These are phyloP conservation scores for Gymnocheta viridis DNA, from an alignment of 2,888 invertebrate species.

Conservation along the genomic window DNA sequence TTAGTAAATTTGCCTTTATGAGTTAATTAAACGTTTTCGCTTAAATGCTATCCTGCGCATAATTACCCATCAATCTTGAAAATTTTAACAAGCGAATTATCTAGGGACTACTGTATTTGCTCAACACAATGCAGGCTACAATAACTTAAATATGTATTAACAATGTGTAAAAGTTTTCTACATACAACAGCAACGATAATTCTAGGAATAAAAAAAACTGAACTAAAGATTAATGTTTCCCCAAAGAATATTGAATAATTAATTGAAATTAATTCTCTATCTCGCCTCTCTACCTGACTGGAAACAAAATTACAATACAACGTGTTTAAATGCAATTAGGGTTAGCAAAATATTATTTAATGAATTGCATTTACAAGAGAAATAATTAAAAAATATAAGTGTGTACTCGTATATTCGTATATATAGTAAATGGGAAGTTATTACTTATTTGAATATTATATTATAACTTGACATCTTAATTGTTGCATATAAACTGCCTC, in stretches of 20 bases:
- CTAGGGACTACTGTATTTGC: too few species aligned
- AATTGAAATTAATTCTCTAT: slow-evolving; percentile 34
- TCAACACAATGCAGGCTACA: background rate
- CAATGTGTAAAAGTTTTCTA: slow-evolving; percentile 9
- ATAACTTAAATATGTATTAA: slow-evolving; percentile 22
- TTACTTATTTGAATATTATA: background rate
- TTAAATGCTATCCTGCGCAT: too few species aligned
- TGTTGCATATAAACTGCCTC: background rate
- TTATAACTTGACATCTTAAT: slow-evolving; percentile 2
- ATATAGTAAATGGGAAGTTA: background rate
- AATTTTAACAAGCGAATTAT: too few species aligned
- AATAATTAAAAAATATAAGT: background rate
- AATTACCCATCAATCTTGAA: too few species aligned
- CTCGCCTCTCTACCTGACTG: slow-evolving; percentile 1
- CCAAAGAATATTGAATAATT: slow-evolving; percentile 57
- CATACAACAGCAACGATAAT: slow-evolving; percentile 9
- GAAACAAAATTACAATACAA: background rate
- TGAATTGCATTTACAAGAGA: background rate
- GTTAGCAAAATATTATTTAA: slow-evolving; percentile 3
- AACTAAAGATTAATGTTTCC: slow-evolving; percentile 55
- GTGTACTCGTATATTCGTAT: too few species aligned
- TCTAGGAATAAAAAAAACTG: slow-evolving; percentile 46
- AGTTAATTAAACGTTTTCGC: too few species aligned
- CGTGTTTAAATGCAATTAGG: slow-evolving; percentile 28
- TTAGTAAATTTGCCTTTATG: too few species aligned